Conservation (phyloP, 2,888 invertebrate species). For the Pseudanteris insignis region DNA sequence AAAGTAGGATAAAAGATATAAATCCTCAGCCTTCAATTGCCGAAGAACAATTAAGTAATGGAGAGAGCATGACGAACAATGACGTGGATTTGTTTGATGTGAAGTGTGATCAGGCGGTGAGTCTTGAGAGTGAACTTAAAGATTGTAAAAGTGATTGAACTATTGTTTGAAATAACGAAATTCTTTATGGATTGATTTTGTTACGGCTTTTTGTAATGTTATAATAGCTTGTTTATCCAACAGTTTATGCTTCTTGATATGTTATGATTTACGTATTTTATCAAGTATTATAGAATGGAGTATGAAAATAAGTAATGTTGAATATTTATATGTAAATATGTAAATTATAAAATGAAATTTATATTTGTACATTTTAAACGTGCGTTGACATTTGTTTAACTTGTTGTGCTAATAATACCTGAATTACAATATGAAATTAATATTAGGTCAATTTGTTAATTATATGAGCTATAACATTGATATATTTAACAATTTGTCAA, state of each 20-base stretch:
- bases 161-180: slow-evolving; percentile 1
- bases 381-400: too few relatives aligned
- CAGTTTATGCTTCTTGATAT: too few relatives aligned
- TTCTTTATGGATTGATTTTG: slow-evolving; percentile 1
- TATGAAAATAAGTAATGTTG: too few relatives aligned
- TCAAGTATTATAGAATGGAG: too few relatives aligned
- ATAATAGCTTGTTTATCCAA: not conserved
- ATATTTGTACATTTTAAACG: too few relatives aligned
- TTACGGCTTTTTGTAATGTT: slow-evolving; percentile 10
- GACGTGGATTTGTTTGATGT: slow-evolving; percentile 5
- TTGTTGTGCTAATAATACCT: too few relatives aligned
- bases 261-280: not conserved
- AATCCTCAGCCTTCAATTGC: slow-evolving; percentile 10
- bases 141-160: slow-evolving; percentile 13
- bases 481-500: too few relatives aligned
- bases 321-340: too few relatives aligned
- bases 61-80: not conserved
- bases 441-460: too few relatives aligned
- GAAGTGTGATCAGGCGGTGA: slow-evolving; percentile 18
- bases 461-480: too few relatives aligned
- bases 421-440: too few relatives aligned
- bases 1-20: slow-evolving; percentile 15
- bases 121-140: slow-evolving; percentile 12
- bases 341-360: too few relatives aligned
- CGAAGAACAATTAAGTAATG: slow-evolving; percentile 14